These are phyloP conservation scores for Dorcus hopei DNA, from an alignment of 2,888 invertebrate species.

Conservation along the genomic window DNA sequence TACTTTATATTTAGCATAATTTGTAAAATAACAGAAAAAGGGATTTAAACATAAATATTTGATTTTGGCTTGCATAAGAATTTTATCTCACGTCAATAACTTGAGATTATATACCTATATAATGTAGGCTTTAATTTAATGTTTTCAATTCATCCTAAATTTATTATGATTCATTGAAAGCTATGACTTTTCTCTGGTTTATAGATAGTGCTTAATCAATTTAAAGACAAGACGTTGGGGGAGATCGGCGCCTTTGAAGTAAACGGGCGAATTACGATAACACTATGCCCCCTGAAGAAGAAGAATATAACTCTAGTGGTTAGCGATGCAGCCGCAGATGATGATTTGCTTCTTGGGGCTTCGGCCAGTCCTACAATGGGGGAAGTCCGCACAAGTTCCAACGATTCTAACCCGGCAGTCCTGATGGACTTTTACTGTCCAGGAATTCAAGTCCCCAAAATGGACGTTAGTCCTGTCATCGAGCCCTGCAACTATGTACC, in stretches of 20 bases:
- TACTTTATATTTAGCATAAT: too few species aligned
- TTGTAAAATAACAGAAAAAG: too few species aligned
- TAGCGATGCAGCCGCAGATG: conserved; percentile 37
- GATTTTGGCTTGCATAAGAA: too few species aligned
- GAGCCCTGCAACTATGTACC: conserved; percentile 55
- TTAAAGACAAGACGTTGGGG: conserved; percentile 48
- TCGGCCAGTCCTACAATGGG: conserved; percentile 49
- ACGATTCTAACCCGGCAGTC: conserved; percentile 22
- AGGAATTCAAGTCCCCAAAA: conserved; percentile 11
- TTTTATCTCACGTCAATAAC: too few species aligned
- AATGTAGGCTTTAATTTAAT: too few species aligned
- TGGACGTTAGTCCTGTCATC: conserved; percentile 5
- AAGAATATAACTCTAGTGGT: conserved; percentile 33
- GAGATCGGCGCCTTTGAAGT: conserved; percentile 47
- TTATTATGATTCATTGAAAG: too few species aligned
- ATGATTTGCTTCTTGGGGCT: conserved; percentile 49
- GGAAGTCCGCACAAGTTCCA: conserved; percentile 22
- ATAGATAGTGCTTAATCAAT: conserved; percentile 47
- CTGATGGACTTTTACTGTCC: conserved; percentile 24
- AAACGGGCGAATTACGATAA: conserved; percentile 38
- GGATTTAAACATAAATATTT: too few species aligned
- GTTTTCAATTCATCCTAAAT: too few species aligned
- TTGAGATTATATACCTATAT: too few species aligned
- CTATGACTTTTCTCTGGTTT: conserved; percentile 3
- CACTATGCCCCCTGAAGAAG: conserved; percentile 20